These are phyloP conservation scores for Rhyacichthys aspro DNA, from an alignment of 2,797 vertebrate species.

Conservation along the genomic window DNA sequence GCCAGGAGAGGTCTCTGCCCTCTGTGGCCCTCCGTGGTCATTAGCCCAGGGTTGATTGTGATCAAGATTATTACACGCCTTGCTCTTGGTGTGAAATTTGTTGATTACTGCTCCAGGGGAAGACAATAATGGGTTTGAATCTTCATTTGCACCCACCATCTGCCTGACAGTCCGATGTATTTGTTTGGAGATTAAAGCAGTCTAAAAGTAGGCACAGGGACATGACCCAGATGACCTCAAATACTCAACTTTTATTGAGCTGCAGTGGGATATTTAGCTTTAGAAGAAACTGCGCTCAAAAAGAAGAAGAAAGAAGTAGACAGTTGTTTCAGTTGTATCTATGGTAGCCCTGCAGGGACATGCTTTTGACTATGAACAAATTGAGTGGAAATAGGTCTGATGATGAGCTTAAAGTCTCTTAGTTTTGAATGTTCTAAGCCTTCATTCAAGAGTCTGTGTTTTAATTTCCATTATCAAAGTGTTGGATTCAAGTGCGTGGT, in stretches of 20 bases:
- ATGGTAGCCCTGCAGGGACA: too few species aligned
- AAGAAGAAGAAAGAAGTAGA: too few species aligned
- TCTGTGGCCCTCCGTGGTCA: slow-evolving; percentile 4
- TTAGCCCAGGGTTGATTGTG: slow-evolving; percentile 11
- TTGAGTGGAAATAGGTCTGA: too few species aligned
- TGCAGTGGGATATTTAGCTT: too few species aligned
- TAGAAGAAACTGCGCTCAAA: too few species aligned
- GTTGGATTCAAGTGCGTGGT: too few species aligned
- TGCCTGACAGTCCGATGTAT: not conserved
- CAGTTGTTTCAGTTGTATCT: too few species aligned
- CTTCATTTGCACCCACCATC: not conserved
- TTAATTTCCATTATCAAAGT: too few species aligned
- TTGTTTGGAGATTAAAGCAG: not conserved
- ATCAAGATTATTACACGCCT: slow-evolving; percentile 9
- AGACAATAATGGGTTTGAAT: not conserved
- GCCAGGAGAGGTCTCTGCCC: not conserved
- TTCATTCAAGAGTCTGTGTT: too few species aligned
- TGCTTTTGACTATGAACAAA: too few species aligned
- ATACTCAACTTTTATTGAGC: not conserved
- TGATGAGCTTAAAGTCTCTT: too few species aligned
- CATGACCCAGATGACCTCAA: not conserved
- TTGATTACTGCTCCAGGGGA: not conserved
- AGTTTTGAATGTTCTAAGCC: too few species aligned
- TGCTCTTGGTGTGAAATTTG: slow-evolving; percentile 3
- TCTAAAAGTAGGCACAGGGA: not conserved